Conservation (phyloP, 2,113 vertebrate genomes). For the Hoplias malabaricus region DNA sequence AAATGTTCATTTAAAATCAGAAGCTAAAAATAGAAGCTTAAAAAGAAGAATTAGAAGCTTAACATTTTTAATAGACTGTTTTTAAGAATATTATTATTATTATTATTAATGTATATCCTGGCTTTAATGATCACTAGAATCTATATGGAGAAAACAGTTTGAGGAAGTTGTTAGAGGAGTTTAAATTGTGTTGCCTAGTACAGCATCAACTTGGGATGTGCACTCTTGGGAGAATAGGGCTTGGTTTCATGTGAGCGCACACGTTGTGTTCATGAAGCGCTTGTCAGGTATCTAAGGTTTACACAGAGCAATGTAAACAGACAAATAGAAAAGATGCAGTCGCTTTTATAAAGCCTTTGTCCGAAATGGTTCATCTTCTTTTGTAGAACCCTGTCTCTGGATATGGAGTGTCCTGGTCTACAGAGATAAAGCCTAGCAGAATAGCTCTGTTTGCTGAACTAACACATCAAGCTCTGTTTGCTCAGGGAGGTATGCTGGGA, state of each 20-base stretch:
- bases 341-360: constrained; percentile 32
- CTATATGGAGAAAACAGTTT: background rate
- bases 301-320: constrained; percentile 6
- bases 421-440: background rate
- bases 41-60: too few species aligned
- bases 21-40: too few species aligned
- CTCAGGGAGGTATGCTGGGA: constrained; percentile 34
- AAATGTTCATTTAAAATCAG: too few species aligned
- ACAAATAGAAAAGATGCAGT: constrained; percentile 4
- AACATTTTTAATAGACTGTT: too few species aligned
- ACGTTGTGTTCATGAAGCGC: background rate
- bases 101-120: background rate
- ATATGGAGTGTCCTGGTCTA: constrained; percentile 1
- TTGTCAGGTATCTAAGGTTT: background rate
- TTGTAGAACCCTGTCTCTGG: constrained; percentile 6
- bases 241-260: constrained; percentile 6
- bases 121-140: background rate
- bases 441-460: constrained; percentile 42
- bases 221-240: background rate
- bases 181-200: background rate
- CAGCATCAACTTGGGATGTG: background rate
- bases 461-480: constrained; percentile 38
- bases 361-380: constrained; percentile 14
- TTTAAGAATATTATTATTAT: too few species aligned
- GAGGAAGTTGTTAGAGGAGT: background rate